Evolutionary conservation across 1,140 invertebrate genomes (phyloP), one percentile per base, ranked within the genome.

Genomic region (Drosophila carrolli): DNA sequence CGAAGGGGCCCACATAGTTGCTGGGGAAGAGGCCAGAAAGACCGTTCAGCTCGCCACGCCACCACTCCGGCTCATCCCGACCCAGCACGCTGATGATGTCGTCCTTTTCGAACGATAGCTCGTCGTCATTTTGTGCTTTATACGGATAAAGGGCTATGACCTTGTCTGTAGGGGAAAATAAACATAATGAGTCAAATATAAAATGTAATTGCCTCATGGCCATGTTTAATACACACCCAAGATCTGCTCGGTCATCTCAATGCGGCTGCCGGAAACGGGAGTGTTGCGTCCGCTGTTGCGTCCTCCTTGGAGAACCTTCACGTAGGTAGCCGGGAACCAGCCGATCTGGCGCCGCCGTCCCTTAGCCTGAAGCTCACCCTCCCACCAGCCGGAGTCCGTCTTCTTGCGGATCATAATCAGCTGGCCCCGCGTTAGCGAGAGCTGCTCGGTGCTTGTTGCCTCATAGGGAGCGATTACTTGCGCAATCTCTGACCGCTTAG

Each of bases 291-390:
- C 96, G 44, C 96, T 96, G 29, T 94, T 94, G 47, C 94, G 93
- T 1, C 95, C 95, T 23, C 94, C 95, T 54, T 94, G 94, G 40
- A 96, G 88, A 53, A 97, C 94, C 94, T 99, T 99, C 0, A 99
- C 98, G 92, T 99, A 99, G 50, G 97, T 97, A 19, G 98, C 98
- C 8, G 98, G 98, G 92, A 99, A 99, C 98, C 98, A 99, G 5
- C 98, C 98, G 58, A 98, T 95, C 93, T 98, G 97, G 55, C 97
- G 94, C 90, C 98, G 98, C 77, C 98, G 96, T n/a, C 98, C 98
- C 93, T 98, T 97, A 11, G 97, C 97, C 93, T 99, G 98, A 27
- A 99, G 93, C 93, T 99, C 99, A 48, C 99, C 99, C 94, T 99
- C 98, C 99, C 99, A 99, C 98, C 98, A 99, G 19, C 98, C 98